These are phyloP conservation scores for Ophraella communa DNA, from an alignment of 2,888 invertebrate genomes.

Conservation along the genomic window DNA sequence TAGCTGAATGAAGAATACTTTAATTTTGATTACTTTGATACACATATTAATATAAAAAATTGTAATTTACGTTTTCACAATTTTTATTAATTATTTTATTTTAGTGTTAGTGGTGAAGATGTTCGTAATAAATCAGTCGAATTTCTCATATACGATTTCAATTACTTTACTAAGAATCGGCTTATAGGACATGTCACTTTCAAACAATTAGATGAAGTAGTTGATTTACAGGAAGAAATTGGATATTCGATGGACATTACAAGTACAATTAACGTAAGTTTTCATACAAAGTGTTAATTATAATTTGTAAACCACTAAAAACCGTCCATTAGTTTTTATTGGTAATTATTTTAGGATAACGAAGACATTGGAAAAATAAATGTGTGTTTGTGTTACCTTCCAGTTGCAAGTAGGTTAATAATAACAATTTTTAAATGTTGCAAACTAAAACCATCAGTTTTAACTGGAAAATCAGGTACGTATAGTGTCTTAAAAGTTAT, in stretches of 20 bases:
- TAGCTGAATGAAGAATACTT: too few relatives aligned
- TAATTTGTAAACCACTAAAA: too few relatives aligned
- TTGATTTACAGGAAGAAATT: slow-evolving; percentile 80
- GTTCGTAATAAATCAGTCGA: slow-evolving; percentile 78
- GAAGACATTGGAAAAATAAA: slow-evolving; percentile 90
- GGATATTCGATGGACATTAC: slow-evolving; percentile 86
- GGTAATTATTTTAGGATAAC: slow-evolving; percentile 69
- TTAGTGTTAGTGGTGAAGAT: slow-evolving; percentile 77
- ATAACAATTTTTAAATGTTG: slow-evolving; percentile 91
- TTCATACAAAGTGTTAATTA: background rate
- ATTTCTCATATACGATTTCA: slow-evolving; percentile 89
- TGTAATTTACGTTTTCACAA: background rate
- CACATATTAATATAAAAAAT: too few relatives aligned
- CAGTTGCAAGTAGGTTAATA: slow-evolving; percentile 88
- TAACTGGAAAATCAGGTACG: slow-evolving; percentile 89
- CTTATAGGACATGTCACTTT: slow-evolving; percentile 85
- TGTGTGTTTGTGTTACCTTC: slow-evolving; percentile 89
- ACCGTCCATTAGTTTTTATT: background rate
- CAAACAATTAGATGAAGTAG: slow-evolving; percentile 77
- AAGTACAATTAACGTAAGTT: slow-evolving; percentile 74
- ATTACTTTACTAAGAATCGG: slow-evolving; percentile 86
- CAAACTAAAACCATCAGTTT: slow-evolving; percentile 91
- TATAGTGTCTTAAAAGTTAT: too few relatives aligned
- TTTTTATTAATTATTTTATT: slow-evolving; percentile 17
- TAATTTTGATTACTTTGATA: too few relatives aligned